Conservation (phyloP, 2,797 vertebrate species). For the Darevskia mixta region DNA sequence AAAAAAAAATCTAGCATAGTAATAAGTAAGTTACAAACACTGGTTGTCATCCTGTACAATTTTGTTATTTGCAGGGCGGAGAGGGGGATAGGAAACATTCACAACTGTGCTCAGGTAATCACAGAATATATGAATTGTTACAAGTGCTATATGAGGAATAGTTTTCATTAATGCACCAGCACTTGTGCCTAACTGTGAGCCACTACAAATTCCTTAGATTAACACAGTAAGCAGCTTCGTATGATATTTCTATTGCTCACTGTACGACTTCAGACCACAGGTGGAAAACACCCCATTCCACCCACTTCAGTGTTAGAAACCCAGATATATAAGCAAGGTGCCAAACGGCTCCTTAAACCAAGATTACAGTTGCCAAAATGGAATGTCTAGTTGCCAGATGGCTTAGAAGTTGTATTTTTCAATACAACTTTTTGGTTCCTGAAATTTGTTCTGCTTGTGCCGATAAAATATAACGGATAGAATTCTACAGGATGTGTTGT, state of each 20-base stretch:
- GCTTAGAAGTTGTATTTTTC: too few species aligned
- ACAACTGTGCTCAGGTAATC: neutral
- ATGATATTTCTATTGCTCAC: neutral
- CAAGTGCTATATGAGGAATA: neutral
- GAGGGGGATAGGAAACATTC: fast-evolving
- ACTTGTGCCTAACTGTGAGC: neutral
- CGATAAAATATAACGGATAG: too few species aligned
- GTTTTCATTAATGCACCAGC: neutral
- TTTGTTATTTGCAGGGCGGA: neutral
- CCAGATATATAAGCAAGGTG: too few species aligned
- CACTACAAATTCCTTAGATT: neutral
- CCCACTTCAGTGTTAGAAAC: too few species aligned
- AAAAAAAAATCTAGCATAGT: neutral
- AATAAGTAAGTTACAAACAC: neutral
- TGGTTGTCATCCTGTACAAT: neutral
- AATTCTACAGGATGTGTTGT: too few species aligned
- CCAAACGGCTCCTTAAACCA: too few species aligned
- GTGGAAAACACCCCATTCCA: neutral
- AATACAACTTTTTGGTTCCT: too few species aligned
- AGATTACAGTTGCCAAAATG: too few species aligned
- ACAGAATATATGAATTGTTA: neutral
- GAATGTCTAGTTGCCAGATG: too few species aligned
- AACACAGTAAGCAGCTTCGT: neutral
- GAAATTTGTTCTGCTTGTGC: too few species aligned
- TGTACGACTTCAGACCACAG: neutral